Base-by-base conservation (phyloP, 2,888 invertebrate genomes). In the Oegoconia quadripuncta region DNA sequence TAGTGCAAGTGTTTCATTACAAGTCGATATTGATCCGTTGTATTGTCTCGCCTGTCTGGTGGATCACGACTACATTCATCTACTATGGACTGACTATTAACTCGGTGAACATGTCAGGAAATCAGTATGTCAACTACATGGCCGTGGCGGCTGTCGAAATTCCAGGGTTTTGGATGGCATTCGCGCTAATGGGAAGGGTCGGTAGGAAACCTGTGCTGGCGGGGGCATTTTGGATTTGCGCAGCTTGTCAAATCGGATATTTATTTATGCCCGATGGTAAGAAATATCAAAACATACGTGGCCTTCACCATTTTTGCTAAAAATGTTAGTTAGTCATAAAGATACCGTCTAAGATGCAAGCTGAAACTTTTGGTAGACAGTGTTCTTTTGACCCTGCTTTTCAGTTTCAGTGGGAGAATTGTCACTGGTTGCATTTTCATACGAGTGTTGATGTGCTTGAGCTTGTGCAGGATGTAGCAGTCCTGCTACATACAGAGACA, bases 71-170 rank as follows among this genome's bases (percentile, higher is more conserved):
- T 36, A 90, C 90, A 0, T 90, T 93, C 44, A 88, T 92, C 1
- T 93, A 91, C 64, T 92, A 91, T 51, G 93, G 93, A 0, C 64
- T 93, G 31, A 90, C 91, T 0, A 74, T 93, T 26, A 92, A 91
- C 61, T 89, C 93, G 0, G 91, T 91, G 0, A 87, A 90, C 11
- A 74, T 93, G 48, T 88, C 89, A 0, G 92, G 91, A 3, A 90
- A 92, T 57, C 86, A 86, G 43, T 92, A 92, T 63, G 34, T 90
- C 8, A 92, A 92, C 71, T 93, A 91, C 57, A 86, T 91, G 39
- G 70, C 90, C 12, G 90, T 90, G 3, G 74, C 89, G 0, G 65
- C 89, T 6, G 88, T 91, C 3, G 93, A 93, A 65, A 90, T 93
- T 37, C 93, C 93, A 0, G 93, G 91, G 0, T 92, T 90, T 57